phyloP scores from a whole-genome alignment of 2,797 vertebrate genomes.

The Girardinus metallicus region DNA sequence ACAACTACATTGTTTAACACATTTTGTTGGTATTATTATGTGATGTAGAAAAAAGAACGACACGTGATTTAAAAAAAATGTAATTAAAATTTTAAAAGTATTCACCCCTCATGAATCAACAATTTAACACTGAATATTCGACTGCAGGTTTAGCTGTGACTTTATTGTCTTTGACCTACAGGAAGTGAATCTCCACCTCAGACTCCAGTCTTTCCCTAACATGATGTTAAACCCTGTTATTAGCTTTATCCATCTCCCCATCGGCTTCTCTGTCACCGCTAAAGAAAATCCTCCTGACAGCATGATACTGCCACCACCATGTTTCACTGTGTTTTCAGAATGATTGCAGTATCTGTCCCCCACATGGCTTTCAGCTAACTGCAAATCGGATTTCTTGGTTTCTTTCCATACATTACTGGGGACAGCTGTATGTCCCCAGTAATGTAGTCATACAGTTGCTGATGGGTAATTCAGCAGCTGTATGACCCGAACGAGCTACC shows the following conservation, averaged over 20 bases:
- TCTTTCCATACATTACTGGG: not conserved
- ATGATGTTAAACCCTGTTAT: not conserved
- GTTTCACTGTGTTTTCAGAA: not conserved
- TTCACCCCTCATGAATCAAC: not conserved
- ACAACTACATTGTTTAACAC: not conserved
- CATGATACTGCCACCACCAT: not conserved
- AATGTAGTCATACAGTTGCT: no score
- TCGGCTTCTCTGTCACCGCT: not conserved
- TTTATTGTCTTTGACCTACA: not conserved
- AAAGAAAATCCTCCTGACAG: not conserved
- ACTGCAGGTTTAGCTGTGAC: not conserved
- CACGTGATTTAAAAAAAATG: not conserved
- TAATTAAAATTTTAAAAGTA: not conserved
- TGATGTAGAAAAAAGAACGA: not conserved
- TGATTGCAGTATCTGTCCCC: not conserved
- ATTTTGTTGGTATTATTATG: not conserved
- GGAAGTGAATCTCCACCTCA: not conserved
- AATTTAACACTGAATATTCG: not conserved
- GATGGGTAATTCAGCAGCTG: no score
- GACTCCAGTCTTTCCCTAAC: not conserved
- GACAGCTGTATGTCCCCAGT: not conserved
- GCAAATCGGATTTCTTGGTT: not conserved
- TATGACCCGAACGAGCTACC: not conserved
- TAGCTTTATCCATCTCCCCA: not conserved
- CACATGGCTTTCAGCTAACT: not conserved